Conservation (phyloP, 2,113 vertebrate species). For the Nanger granti region DNA sequence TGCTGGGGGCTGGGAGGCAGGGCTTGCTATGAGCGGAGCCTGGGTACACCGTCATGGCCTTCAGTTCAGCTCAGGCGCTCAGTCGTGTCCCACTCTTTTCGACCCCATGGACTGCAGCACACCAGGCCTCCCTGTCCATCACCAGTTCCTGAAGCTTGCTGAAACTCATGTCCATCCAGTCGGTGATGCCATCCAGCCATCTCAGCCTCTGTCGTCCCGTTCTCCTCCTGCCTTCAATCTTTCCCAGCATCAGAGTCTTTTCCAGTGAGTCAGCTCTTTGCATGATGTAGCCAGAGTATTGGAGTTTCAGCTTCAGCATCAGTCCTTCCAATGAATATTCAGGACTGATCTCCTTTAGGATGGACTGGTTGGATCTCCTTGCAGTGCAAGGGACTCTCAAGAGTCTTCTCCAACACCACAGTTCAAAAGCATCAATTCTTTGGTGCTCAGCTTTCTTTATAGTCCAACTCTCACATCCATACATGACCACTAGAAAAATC, state of each 20-base stretch:
- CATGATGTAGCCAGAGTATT: not conserved
- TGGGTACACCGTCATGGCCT: not conserved
- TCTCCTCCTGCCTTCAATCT: not conserved
- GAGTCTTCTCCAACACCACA: not conserved
- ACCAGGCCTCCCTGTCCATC: not conserved
- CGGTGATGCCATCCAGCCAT: not conserved
- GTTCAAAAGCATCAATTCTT: not conserved
- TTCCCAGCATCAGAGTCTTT: not conserved
- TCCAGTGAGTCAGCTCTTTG: not conserved
- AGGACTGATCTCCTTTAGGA: not conserved
- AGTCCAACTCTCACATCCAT: not conserved
- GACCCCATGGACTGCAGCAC: fast-evolving
- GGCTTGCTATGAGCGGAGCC: not conserved
- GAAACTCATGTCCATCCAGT: not conserved
- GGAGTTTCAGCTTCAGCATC: not conserved
- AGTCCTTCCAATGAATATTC: not conserved
- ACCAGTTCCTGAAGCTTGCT: fast-evolving
- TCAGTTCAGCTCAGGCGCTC: not conserved
- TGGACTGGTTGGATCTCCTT: not conserved
- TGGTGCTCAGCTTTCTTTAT: not conserved
- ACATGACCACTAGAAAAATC: not conserved
- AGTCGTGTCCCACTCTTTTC: not conserved
- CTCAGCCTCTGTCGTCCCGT: not conserved
- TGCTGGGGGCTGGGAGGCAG: not conserved
- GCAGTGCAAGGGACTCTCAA: not conserved